Evolutionary conservation across 1,140 invertebrate species (phyloP), one percentile per base, ranked within the genome.

Genomic region (Atta texana): DNA sequence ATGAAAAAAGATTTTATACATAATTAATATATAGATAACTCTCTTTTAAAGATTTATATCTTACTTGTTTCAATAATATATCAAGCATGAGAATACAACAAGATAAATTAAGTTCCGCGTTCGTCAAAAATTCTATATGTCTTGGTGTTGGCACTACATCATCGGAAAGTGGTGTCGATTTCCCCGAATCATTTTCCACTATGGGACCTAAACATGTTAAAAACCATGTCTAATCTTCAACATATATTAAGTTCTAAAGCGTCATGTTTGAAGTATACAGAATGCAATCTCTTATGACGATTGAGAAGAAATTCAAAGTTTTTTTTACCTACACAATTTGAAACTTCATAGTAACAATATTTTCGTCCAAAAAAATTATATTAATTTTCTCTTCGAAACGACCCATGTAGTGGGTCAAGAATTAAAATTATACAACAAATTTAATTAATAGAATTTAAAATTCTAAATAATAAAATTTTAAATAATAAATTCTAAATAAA

Each of bases 1-100:
- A 12, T 44, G 0, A 59, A 39, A 14, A 76, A 14, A 49, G 0
- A 78, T 31, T 66, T 0, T 78, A 24, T 31, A 8, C 6, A 51
- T 34, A 1, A 0, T 18, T 24, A 34, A 57, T 72, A 57, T 8
- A 39, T 16, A 24, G 6, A 7, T 39, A 39, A 61, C 21, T 3
- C 21, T 3, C 6, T 59, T 4, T 44, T 66, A 31, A 64, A 76
- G 14, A 24, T 80, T 57, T 85, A 24, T 10, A 80, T 64, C 71
- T 89, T 88, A 98, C 98, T 96, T 99, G 99, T 96, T 99, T 99
- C 4, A 99, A 95, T 55, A 99, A 94, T 87, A 99, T 97, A 94
- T 99, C 99, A 76, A 99, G 95, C 98, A 99, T 99, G 3, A 99
- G 96, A 87, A 99, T 98, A 94, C 98, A 99, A 92, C 99, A 99